Evolutionary conservation across 30 jellyfish, hydroid and myxozoan species (phyloP).

Genomic region (Mastigias papua): DNA sequence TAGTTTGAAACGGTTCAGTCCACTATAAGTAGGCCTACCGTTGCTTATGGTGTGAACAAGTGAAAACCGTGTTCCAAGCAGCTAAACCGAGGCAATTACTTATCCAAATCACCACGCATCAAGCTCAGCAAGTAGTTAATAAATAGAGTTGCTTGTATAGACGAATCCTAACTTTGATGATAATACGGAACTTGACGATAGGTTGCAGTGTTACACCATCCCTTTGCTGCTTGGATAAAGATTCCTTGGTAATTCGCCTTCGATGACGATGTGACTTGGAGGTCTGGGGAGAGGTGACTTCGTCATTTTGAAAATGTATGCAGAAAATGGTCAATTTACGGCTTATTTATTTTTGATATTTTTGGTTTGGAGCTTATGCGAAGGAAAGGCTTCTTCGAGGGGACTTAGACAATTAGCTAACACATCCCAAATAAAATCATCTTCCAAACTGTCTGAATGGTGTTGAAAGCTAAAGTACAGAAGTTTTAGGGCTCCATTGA

Average conservation of each 20-base stretch:
- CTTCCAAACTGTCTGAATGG: no score
- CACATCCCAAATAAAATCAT: no score
- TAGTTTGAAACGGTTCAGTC: neutral
- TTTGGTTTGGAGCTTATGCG: no score
- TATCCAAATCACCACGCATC: neutral
- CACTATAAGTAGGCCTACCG: constrained; percentile 16
- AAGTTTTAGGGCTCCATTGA: no score
- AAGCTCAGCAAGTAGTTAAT: neutral
- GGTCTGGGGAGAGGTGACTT: constrained; percentile 41
- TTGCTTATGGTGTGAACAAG: neutral
- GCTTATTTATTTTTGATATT: no score
- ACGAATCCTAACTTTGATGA: neutral
- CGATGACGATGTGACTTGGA: constrained; percentile 38
- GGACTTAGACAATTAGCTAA: no score
- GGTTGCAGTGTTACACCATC: neutral
- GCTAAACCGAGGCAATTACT: constrained; percentile 17
- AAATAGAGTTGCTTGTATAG: neutral
- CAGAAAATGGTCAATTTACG: neutral
- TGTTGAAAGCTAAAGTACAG: no score
- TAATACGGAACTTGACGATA: neutral
- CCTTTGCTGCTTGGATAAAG: constrained; percentile 8
- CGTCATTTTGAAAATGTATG: neutral
- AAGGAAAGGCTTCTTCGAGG: no score
- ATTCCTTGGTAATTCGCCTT: no score
- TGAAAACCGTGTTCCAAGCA: neutral